Evolutionary conservation across 2,113 vertebrate genomes (phyloP).

Genomic region (Rhinichthys klamathensis): DNA sequence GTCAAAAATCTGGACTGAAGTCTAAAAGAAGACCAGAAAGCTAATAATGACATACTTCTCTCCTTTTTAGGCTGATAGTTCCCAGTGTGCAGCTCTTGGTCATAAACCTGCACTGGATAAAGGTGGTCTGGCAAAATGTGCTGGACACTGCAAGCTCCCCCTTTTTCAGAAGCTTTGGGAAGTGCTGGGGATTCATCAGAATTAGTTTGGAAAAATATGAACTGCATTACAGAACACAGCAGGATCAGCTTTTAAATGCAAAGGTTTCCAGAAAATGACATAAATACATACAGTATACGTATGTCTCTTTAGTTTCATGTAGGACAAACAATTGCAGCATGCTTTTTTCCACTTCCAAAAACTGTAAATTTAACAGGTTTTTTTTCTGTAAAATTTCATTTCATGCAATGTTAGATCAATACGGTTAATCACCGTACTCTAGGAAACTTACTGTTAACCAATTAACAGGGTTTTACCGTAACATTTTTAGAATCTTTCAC

Average conservation of each 20-base stretch:
- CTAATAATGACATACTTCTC: constrained; percentile 3
- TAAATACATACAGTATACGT: background rate
- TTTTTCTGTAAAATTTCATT: too few relatives aligned
- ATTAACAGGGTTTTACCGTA: too few relatives aligned
- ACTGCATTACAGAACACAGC: background rate
- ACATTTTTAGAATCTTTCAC: too few relatives aligned
- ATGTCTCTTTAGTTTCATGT: background rate
- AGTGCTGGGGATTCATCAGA: constrained; percentile 60
- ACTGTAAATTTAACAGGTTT: too few relatives aligned
- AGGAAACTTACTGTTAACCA: too few relatives aligned
- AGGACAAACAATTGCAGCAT: background rate
- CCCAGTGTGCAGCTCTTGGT: constrained; percentile 67
- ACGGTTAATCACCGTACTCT: too few relatives aligned
- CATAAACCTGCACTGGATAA: constrained; percentile 70
- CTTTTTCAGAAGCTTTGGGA: constrained; percentile 63
- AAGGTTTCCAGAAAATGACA: background rate
- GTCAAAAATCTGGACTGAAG: background rate
- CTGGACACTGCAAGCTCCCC: constrained; percentile 65
- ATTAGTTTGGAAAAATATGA: constrained; percentile 57
- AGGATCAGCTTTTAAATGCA: background rate
- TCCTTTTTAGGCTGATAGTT: constrained; percentile 67
- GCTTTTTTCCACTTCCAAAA: too few relatives aligned
- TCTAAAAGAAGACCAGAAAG: background rate
- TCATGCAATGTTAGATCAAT: too few relatives aligned
- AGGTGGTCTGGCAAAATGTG: constrained; percentile 66